Conservation (phyloP, 2,797 vertebrate genomes). For the Triplophysa bombifrons region DNA sequence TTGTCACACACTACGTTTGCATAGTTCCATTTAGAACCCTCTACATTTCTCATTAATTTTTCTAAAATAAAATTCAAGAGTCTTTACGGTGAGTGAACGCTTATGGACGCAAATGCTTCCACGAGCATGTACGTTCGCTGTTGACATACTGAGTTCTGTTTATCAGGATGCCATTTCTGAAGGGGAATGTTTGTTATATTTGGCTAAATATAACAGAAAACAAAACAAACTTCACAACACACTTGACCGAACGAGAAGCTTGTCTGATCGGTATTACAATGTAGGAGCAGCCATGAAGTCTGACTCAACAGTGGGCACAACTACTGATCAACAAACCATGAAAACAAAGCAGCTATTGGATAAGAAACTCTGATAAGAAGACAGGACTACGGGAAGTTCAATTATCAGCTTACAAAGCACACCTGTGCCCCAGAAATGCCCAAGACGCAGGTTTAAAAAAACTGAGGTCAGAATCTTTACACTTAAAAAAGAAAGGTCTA, state of each 20-base stretch:
- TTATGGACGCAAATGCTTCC: constrained; percentile 21
- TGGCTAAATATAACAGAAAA: no score
- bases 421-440: neutral
- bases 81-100: constrained; percentile 32
- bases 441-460: no score
- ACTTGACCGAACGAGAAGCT: neutral
- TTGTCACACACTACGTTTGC: neutral
- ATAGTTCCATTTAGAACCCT: neutral
- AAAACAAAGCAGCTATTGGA: neutral
- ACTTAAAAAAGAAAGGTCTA: no score
- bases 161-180: no score
- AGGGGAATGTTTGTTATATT: no score
- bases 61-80: constrained; percentile 33
- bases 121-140: no score
- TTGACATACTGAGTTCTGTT: no score
- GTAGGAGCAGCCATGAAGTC: neutral
- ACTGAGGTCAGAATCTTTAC: no score
- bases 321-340: constrained; percentile 1
- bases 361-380: constrained; percentile 1
- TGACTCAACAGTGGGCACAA: neutral
- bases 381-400: neutral
- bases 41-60: constrained; percentile 51
- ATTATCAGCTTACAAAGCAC: neutral
- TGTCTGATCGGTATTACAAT: constrained; percentile 8
- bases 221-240: neutral